Evolutionary conservation across 2,888 invertebrate genomes (phyloP), one percentile per base, ranked within the genome.

Genomic region (Chironomus riparius): DNA sequence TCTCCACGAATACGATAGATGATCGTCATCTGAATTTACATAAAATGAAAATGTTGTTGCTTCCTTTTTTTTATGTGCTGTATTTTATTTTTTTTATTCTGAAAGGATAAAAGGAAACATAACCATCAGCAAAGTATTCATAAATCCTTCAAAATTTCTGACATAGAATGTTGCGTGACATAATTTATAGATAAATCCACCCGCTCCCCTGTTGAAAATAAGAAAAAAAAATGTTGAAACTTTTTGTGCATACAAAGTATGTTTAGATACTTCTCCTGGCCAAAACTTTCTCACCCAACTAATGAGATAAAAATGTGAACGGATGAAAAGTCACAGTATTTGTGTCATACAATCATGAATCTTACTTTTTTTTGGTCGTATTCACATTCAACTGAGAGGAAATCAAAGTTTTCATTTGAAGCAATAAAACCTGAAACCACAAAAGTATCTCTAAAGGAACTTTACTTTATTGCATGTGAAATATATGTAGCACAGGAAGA

Each of bases 121-220:
- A 38, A 38, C 10, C 38, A 38, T 38, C 38, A 38, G 38, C 38
- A 38, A 38, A 38, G 38, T 65, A 18, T 12, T 21, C 65, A 65
- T 65, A 65, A 65, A 65, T 65, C 65, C 21, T 65, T 65, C 65
- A 65, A 65, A 65, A 18, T 18, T 56, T 56, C 56, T 18, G 56
- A 56, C 56, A 56, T 18, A 2, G 10, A 56, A 15, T 56, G 56
- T 5, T 56, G 56, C 56, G 65, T 65, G 65, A 65, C 65, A 65
- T 65, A 65, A 65, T 65, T 65, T 65, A 65, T 65, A 65, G 65
- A 65, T 24, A 65, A 65, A 24, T 56, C 50, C 62, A 18, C 18
- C 4, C 22, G 18, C 62, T 22, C 13, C 10, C 62, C 38, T 38
- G 38, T 38, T 38, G 38, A 38, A 38, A n/a, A n/a, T n/a, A n/a